Evolutionary conservation across 2,888 invertebrate genomes (phyloP).

Genomic region (Tholera decimalis): DNA sequence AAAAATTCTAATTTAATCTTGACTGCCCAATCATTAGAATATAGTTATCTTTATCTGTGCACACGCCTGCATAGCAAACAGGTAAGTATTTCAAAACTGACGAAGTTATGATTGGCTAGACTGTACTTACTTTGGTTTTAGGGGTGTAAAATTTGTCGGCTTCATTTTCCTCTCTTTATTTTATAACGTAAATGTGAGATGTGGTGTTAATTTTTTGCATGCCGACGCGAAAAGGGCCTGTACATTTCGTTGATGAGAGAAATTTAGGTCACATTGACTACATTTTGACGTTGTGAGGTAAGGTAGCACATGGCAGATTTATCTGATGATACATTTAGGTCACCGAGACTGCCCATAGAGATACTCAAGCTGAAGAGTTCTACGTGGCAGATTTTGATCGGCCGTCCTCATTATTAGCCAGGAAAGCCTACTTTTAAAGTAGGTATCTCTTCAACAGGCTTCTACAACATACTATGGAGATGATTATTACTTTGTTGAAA

Average conservation of each 20-base stretch:
- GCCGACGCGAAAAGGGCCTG: conserved; percentile 30
- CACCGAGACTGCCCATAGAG: background rate
- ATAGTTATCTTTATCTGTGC: too few species aligned
- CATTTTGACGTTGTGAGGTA: conserved; percentile 18
- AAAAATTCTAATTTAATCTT: too few species aligned
- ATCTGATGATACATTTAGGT: conserved; percentile 42
- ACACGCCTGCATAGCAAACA: too few species aligned
- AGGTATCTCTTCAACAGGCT: too few species aligned
- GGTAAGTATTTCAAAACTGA: background rate
- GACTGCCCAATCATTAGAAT: too few species aligned
- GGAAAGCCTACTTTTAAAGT: background rate
- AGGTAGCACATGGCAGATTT: conserved; percentile 11
- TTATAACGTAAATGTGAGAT: conserved; percentile 38
- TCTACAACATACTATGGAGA: too few species aligned
- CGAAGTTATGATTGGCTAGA: background rate
- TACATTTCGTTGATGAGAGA: conserved; percentile 47
- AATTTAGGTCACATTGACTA: conserved; percentile 29
- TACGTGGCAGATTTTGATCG: background rate
- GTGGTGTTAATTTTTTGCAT: conserved; percentile 51
- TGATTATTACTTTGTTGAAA: too few species aligned
- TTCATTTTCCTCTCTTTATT: conserved; percentile 56
- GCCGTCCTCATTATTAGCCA: conserved; percentile 1
- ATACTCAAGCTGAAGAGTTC: conserved; percentile 6
- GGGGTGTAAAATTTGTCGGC: conserved; percentile 60
- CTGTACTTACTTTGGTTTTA: conserved; percentile 43